These are phyloP conservation scores for Sylvia atricapilla DNA, from an alignment of 2,113 vertebrate species.

Conservation along the genomic window DNA sequence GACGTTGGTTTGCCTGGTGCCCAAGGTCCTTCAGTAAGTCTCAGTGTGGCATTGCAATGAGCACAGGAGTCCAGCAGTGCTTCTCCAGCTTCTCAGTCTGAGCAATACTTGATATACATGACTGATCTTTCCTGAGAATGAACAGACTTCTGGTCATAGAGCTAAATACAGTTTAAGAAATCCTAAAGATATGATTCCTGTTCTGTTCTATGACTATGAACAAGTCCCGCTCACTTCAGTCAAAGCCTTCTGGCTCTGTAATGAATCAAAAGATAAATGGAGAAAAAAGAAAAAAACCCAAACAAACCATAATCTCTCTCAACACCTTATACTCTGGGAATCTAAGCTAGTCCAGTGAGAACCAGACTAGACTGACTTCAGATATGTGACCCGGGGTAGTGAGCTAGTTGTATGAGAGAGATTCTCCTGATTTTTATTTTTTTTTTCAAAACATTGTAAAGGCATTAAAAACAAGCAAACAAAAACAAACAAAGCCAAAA, in stretches of 20 bases:
- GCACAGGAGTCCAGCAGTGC: not conserved
- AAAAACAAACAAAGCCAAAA: not conserved
- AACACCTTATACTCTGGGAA: not conserved
- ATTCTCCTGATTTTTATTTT: not conserved
- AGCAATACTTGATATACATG: not conserved
- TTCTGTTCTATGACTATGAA: not conserved
- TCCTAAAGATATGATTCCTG: not conserved
- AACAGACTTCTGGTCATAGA: not conserved
- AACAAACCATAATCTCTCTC: not conserved
- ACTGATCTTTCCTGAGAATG: not conserved
- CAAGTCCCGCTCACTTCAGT: not conserved
- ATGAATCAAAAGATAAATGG: not conserved
- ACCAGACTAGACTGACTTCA: not conserved
- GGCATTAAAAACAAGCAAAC: not conserved
- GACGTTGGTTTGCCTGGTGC: conserved; percentile 87
- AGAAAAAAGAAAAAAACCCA: not conserved
- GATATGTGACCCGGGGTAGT: not conserved
- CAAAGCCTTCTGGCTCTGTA: not conserved
- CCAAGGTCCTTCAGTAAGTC: conserved; percentile 94
- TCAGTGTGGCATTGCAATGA: not conserved
- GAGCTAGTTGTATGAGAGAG: not conserved
- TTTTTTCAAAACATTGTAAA: not conserved
- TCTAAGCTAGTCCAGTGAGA: not conserved
- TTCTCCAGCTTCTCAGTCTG: not conserved
- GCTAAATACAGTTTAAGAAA: not conserved